A percentile compares a stretch with the other conserved stretches of the same genome.
Conservation (phyloP, 2,113 vertebrate genomes). For the Salminus brasiliensis region DNA sequence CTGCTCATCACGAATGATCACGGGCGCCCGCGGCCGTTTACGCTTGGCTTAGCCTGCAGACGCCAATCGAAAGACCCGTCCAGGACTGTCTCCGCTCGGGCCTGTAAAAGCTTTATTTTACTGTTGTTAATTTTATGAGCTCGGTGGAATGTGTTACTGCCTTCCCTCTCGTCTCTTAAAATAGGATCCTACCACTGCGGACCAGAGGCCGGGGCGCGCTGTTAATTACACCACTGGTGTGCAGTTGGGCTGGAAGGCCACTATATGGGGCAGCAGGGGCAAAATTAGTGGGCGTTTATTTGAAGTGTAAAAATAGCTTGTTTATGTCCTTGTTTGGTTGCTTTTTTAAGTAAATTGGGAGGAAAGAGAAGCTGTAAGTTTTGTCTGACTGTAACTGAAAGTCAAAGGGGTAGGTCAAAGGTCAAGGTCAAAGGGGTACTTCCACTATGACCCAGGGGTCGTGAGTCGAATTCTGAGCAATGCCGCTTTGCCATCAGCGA, state of each 20-base stretch:
- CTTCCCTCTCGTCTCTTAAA: slow-evolving; percentile 31
- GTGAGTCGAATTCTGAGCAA: too few relatives aligned
- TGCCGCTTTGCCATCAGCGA: too few relatives aligned
- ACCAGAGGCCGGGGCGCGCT: not conserved
- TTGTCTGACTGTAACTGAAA: too few relatives aligned
- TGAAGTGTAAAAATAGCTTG: not conserved
- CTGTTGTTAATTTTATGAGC: slow-evolving; percentile 21
- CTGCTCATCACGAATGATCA: not conserved
- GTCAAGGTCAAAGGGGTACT: too few relatives aligned
- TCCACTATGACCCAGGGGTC: too few relatives aligned
- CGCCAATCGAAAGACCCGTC: not conserved
- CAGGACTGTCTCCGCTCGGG: slow-evolving; percentile 8
- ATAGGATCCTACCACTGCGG: slow-evolving; percentile 19
- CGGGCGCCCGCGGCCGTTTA: not conserved
- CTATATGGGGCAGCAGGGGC: not conserved
- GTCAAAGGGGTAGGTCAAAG: too few relatives aligned
- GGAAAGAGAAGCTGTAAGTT: too few relatives aligned
- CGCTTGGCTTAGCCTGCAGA: not conserved
- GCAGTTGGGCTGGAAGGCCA: not conserved
- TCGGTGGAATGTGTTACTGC: slow-evolving; percentile 2
- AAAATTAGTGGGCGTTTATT: not conserved
- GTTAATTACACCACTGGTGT: slow-evolving; percentile 1
- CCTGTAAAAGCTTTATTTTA: slow-evolving; percentile 42
- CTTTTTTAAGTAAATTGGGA: too few relatives aligned
- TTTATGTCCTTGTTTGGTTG: not conserved